phyloP scores from a whole-genome alignment of 2,797 vertebrate genomes.

The Prunella strophiata region DNA sequence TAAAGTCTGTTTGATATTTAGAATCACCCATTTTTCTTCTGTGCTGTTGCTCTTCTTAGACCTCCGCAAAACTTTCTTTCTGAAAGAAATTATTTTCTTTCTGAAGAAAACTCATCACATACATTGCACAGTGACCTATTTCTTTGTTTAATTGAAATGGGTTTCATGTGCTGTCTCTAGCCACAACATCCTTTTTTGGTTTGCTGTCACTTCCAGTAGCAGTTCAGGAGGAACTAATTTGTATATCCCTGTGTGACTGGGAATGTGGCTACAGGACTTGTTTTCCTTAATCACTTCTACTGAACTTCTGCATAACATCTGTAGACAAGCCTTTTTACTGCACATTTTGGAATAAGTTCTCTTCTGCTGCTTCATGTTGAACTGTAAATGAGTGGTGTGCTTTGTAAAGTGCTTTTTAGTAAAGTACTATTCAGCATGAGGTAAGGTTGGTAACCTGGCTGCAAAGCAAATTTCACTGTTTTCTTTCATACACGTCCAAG shows the following conservation, averaged over 20 bases:
- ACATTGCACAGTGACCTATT: neutral
- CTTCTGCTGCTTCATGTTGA: neutral
- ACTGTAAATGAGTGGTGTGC: neutral
- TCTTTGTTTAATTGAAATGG: neutral
- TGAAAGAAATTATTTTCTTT: neutral
- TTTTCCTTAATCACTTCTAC: neutral
- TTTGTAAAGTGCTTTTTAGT: neutral
- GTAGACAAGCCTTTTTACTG: neutral
- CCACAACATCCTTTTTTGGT: neutral
- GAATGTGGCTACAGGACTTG: neutral
- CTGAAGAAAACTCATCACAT: neutral
- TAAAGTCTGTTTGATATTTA: neutral
- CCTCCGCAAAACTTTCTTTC: neutral
- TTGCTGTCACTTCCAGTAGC: neutral
- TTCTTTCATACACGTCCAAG: neutral
- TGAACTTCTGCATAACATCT: neutral
- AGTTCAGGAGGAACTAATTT: neutral
- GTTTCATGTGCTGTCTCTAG: neutral
- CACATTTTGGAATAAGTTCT: neutral
- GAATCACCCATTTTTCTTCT: neutral
- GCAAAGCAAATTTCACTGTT: neutral
- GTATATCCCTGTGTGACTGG: neutral
- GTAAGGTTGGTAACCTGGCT: neutral
- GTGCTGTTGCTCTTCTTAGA: neutral
- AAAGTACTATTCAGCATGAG: neutral